Evolutionary conservation across 1,140 invertebrate genomes (phyloP), one percentile per base, ranked within the genome.

Genomic region (Bombus sylvicola): DNA sequence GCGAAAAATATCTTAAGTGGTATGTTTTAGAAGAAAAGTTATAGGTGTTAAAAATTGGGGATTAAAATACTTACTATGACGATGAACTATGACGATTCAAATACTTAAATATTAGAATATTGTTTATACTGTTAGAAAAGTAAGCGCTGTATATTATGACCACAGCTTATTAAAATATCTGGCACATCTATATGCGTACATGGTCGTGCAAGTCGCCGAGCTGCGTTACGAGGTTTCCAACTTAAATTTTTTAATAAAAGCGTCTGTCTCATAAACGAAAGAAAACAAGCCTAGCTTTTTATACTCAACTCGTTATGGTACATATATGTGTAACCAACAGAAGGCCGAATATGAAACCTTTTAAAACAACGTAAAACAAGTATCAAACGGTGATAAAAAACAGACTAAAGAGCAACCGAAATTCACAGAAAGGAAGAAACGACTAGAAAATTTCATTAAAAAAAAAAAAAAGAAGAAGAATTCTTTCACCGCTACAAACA

Each of bases 201-300:
- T 18, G 34, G 22, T 6, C 37, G 2, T 28, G 10, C 37, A 43
- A 72, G 3, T n/a, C 25, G 22, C 1, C 5, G 1, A 41, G 39
- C 5, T n/a, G 0, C 37, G 37, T 9, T 5, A 39, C 69, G 22
- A 53, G 47, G 18, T 53, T 53, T 53, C 5, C 2, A 39, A n/a
- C 41, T 73, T 31, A n/a, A 73, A 43, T 31, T 73, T 73, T 73
- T 73, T 73, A 43, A 73, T n/a, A 43, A 43, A 43, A 73, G 28
- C n/a, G n/a, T 3, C 39, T 73, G 28, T 47, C 37, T 39, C 71
- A 15, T 73, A 73, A 73, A 73, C 71, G 71, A 43, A 73, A 43
- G 39, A 22, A 31, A 43, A 43, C 41, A 47, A 18, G 71, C 28
- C 15, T 43, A 43, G 28, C 28, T 43, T 25, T 72, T 73, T 73